Evolutionary conservation across 1,140 invertebrate genomes (phyloP).

Genomic region (Eciton burchellii): DNA sequence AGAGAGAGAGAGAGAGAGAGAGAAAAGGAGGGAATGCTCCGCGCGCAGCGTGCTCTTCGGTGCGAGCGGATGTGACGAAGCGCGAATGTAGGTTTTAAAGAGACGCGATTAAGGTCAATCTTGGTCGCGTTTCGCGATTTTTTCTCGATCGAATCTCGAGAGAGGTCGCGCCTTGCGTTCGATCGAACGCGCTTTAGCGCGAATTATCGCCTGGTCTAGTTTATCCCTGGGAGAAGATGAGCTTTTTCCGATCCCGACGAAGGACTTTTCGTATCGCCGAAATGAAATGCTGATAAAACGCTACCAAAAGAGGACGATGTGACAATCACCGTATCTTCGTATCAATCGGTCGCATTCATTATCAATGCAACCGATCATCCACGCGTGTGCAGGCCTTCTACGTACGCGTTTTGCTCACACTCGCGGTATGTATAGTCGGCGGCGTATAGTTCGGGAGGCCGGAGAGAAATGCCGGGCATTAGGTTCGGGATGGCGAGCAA

Average conservation of each 20-base stretch:
- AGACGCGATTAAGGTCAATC: slow-evolving; percentile 73
- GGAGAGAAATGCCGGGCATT: slow-evolving; percentile 84
- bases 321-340: too few relatives aligned
- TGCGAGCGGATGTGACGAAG: slow-evolving; percentile 70
- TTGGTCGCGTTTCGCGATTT: slow-evolving; percentile 71
- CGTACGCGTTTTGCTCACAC: slow-evolving; percentile 48
- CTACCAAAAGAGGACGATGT: too few relatives aligned
- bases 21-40: not conserved
- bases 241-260: too few relatives aligned
- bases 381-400: not conserved
- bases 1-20: slow-evolving; percentile 46
- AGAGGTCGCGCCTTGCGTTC: not conserved
- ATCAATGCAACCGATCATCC: too few relatives aligned
- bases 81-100: slow-evolving; percentile 73
- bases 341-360: too few relatives aligned
- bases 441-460: slow-evolving; percentile 80
- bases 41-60: slow-evolving; percentile 59
- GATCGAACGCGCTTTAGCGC: slow-evolving; percentile 42
- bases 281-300: too few relatives aligned
- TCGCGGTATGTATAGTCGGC: slow-evolving; percentile 1
- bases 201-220: slow-evolving; percentile 5
- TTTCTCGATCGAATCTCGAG: slow-evolving; percentile 58
- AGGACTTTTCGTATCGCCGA: too few relatives aligned
- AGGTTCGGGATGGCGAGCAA: slow-evolving; percentile 83
- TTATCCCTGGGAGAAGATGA: not conserved